phyloP scores from a whole-genome alignment of 1,140 invertebrate species.

The Magallana angulata region DNA sequence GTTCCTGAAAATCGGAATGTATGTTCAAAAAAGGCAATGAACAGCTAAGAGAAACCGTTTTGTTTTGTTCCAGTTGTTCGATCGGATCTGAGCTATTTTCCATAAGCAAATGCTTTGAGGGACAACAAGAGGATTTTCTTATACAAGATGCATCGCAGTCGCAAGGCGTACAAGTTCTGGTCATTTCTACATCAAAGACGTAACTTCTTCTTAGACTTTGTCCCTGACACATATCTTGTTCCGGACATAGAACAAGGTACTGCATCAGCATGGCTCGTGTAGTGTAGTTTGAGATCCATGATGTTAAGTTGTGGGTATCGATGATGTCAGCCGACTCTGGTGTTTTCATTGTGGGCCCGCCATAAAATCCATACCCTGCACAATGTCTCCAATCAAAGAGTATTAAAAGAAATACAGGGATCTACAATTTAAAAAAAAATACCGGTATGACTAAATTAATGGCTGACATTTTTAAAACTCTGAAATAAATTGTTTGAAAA shows the following conservation, averaged over 20 bases:
- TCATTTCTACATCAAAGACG: neutral
- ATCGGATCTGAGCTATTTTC: neutral
- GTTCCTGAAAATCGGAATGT: neutral
- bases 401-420: too few species aligned
- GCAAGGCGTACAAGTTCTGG: neutral
- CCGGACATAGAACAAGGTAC: neutral
- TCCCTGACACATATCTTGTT: neutral
- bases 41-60: neutral
- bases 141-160: neutral
- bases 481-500: too few species aligned
- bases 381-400: too few species aligned
- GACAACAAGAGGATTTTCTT: conserved; percentile 10
- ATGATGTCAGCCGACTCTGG: neutral
- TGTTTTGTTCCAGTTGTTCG: neutral
- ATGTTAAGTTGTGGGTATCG: neutral
- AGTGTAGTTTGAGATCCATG: neutral
- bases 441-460: too few species aligned
- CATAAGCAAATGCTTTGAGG: neutral
- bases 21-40: neutral
- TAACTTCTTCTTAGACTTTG: neutral
- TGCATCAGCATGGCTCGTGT: neutral
- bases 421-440: too few species aligned
- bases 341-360: too few species aligned
- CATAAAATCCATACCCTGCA: too few species aligned
- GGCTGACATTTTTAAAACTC: too few species aligned